A percentile compares a stretch with the other conserved stretches of the same genome.
Conservation (phyloP, 2,113 vertebrate genomes). For the Thermophis baileyi region DNA sequence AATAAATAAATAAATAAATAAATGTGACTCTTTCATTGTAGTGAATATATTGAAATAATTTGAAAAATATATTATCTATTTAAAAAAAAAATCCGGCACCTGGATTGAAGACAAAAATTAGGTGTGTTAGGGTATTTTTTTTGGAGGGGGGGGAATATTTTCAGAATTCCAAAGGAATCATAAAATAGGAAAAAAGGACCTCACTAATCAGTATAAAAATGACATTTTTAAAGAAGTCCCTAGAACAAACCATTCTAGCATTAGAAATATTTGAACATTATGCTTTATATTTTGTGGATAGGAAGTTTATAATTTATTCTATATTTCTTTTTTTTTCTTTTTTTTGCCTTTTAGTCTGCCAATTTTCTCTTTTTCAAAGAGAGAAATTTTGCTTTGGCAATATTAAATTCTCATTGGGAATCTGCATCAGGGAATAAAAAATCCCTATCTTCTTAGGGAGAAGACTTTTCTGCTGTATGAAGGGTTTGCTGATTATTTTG, state of each 20-base stretch:
- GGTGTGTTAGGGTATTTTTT: not conserved
- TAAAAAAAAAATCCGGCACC: not conserved
- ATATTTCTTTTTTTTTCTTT: not conserved
- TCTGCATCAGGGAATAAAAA: not conserved
- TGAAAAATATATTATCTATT: not conserved
- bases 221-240: not conserved
- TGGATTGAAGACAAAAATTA: not conserved
- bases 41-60: not conserved
- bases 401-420: not conserved
- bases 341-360: not conserved
- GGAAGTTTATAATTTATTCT: not conserved
- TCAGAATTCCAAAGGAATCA: not conserved
- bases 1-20: no score
- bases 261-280: not conserved
- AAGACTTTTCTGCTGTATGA: not conserved
- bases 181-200: not conserved
- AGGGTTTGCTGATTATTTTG: not conserved
- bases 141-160: no score
- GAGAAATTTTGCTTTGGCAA: not conserved
- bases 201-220: not conserved
- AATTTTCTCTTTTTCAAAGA: not conserved
- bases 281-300: not conserved
- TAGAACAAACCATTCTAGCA: not conserved
- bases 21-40: no score
- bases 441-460: no score